phyloP scores from a whole-genome alignment of 1,140 invertebrate genomes.

The Caerostris darwini region DNA sequence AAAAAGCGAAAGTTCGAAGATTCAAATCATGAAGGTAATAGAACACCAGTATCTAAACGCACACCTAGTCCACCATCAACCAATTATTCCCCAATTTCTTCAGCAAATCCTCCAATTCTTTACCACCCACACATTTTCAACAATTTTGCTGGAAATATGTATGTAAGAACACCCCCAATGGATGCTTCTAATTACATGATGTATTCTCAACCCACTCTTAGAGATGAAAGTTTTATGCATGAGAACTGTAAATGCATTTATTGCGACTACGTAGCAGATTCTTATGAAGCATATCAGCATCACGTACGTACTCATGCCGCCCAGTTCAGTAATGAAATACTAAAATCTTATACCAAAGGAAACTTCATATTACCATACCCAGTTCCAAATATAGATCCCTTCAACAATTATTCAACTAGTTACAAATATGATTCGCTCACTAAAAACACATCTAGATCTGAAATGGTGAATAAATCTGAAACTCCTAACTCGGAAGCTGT shows the following conservation, averaged over 20 bases:
- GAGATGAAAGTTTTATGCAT: not conserved
- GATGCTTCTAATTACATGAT: not conserved
- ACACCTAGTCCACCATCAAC: not conserved
- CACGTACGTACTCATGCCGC: not conserved
- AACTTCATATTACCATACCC: not conserved
- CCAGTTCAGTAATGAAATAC: not conserved
- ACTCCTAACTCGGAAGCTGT: not conserved
- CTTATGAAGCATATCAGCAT: not conserved
- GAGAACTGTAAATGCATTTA: not conserved
- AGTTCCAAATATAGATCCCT: too few relatives aligned
- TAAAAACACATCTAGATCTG: not conserved
- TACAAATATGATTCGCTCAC: not conserved
- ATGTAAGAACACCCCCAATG: not conserved
- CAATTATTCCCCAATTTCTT: not conserved
- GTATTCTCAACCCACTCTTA: not conserved
- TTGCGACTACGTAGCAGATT: not conserved
- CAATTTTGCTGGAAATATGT: not conserved
- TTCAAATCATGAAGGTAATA: too few relatives aligned
- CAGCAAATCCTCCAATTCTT: not conserved
- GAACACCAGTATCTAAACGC: not conserved
- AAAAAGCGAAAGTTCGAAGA: conserved; percentile 80
- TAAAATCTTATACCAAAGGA: too few relatives aligned
- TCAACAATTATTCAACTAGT: not conserved
- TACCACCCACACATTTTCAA: not conserved
- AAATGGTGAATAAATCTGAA: not conserved